A percentile compares a stretch with the other conserved stretches of the same genome.
Conservation (phyloP, 2,113 vertebrate species). For the Oryzias curvinotus region DNA sequence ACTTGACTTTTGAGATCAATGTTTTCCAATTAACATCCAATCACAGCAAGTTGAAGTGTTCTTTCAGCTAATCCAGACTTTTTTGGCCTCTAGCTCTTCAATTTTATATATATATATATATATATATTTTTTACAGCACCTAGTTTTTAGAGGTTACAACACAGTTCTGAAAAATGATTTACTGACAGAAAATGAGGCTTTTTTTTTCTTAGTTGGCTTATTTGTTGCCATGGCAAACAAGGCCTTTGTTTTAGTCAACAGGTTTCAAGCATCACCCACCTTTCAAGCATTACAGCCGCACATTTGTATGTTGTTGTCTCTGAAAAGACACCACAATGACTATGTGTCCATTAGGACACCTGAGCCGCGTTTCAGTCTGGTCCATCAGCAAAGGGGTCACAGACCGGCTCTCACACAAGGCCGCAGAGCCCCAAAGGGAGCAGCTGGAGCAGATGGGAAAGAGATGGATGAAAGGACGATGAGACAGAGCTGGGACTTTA, state of each 20-base stretch:
- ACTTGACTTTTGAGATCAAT: too few relatives aligned
- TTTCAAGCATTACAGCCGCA: not conserved
- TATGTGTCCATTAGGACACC: too few relatives aligned
- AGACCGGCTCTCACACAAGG: slow-evolving; percentile 44
- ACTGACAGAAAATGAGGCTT: slow-evolving; percentile 72
- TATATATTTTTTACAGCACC: too few relatives aligned
- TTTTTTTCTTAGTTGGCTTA: slow-evolving; percentile 75
- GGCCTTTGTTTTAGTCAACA: slow-evolving; percentile 3
- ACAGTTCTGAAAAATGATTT: slow-evolving; percentile 67
- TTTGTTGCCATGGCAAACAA: slow-evolving; percentile 31
- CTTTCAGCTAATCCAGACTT: too few relatives aligned
- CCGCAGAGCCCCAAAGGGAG: slow-evolving; percentile 44
- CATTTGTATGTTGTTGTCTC: slow-evolving; percentile 8
- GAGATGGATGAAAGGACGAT: slow-evolving; percentile 60
- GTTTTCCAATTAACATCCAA: too few relatives aligned
- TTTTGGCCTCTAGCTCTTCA: too few relatives aligned
- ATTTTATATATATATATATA: too few relatives aligned
- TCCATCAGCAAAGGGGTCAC: slow-evolving; percentile 59
- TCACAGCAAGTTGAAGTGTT: too few relatives aligned
- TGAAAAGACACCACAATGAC: not conserved
- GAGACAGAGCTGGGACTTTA: slow-evolving; percentile 59
- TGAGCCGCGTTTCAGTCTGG: slow-evolving; percentile 36
- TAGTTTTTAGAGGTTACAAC: slow-evolving; percentile 21
- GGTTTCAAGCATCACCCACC: slow-evolving; percentile 20
- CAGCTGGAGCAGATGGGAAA: slow-evolving; percentile 52